These are phyloP conservation scores for Choristoneura fumiferana DNA, from an alignment of 1,140 invertebrate genomes.

Conservation along the genomic window DNA sequence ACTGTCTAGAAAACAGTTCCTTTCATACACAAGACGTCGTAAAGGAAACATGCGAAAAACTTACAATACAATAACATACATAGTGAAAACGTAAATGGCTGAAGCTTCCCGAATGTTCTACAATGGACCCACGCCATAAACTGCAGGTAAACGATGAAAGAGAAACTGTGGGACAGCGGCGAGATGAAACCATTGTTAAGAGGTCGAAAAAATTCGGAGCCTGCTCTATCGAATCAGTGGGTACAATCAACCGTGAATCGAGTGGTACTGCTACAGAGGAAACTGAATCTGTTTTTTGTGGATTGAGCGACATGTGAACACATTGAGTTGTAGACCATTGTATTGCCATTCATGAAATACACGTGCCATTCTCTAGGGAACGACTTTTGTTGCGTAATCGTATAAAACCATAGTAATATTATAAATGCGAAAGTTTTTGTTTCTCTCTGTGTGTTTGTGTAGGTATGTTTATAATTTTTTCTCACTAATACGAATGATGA, in stretches of 20 bases:
- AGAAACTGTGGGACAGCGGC: constrained; percentile 52
- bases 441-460: too few species aligned
- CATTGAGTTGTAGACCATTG: background rate
- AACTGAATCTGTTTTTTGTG: too few species aligned
- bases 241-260: constrained; percentile 7
- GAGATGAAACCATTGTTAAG: constrained; percentile 30
- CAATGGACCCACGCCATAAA: background rate
- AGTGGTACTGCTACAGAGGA: background rate
- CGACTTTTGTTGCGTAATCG: too few species aligned
- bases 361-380: constrained; percentile 16
- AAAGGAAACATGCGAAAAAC: constrained; percentile 3
- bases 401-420: too few species aligned
- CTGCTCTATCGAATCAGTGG: constrained; percentile 29
- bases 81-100: background rate
- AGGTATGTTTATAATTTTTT: too few species aligned
- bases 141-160: constrained; percentile 38
- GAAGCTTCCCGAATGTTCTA: constrained; percentile 1
- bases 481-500: too few species aligned
- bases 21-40: constrained; percentile 1
- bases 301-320: constrained; percentile 11
- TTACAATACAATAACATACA: background rate
- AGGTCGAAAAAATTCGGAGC: constrained; percentile 28
- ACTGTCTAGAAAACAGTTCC: constrained; percentile 8
- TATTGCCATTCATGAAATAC: constrained; percentile 9
- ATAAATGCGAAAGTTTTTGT: too few species aligned